Evolutionary conservation across 2,797 vertebrate genomes (phyloP).

Genomic region (Lagocephalus sceleratus): DNA sequence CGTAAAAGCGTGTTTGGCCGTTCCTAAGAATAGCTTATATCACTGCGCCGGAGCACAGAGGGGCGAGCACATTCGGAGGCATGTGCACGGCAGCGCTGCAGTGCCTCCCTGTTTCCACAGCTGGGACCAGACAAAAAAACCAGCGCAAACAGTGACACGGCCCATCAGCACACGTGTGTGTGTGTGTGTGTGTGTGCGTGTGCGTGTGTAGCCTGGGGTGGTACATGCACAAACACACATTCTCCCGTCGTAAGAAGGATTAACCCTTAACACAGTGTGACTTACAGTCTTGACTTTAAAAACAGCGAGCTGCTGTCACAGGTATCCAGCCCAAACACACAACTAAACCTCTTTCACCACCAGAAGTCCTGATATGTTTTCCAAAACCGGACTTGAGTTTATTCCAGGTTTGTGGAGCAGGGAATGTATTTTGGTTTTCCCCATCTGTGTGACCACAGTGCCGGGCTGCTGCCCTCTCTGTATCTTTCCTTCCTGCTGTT

Average conservation of each 20-base stretch:
- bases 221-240: slow-evolving; percentile 15
- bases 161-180: slow-evolving; percentile 35
- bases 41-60: slow-evolving; percentile 34
- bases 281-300: slow-evolving; percentile 29
- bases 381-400: slow-evolving; percentile 50
- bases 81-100: slow-evolving; percentile 42
- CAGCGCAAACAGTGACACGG: slow-evolving; percentile 61
- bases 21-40: slow-evolving; percentile 47
- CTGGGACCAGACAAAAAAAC: slow-evolving; percentile 69
- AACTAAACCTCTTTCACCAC: neutral
- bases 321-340: slow-evolving; percentile 6
- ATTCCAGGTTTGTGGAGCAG: slow-evolving; percentile 61
- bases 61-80: slow-evolving; percentile 40
- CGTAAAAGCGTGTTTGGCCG: slow-evolving; percentile 36
- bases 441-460: slow-evolving; percentile 73
- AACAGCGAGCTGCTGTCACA: slow-evolving; percentile 17
- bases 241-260: slow-evolving; percentile 31
- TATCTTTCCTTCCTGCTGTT: slow-evolving; percentile 58
- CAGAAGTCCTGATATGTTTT: slow-evolving; percentile 30
- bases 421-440: slow-evolving; percentile 75
- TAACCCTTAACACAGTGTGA: slow-evolving; percentile 35
- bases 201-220: slow-evolving; percentile 26
- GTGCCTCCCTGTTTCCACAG: slow-evolving; percentile 68
- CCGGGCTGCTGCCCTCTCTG: slow-evolving; percentile 57
- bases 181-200: slow-evolving; percentile 22